Evolutionary conservation across 2,888 invertebrate genomes (phyloP).

Genomic region (Ophion ellenae): DNA sequence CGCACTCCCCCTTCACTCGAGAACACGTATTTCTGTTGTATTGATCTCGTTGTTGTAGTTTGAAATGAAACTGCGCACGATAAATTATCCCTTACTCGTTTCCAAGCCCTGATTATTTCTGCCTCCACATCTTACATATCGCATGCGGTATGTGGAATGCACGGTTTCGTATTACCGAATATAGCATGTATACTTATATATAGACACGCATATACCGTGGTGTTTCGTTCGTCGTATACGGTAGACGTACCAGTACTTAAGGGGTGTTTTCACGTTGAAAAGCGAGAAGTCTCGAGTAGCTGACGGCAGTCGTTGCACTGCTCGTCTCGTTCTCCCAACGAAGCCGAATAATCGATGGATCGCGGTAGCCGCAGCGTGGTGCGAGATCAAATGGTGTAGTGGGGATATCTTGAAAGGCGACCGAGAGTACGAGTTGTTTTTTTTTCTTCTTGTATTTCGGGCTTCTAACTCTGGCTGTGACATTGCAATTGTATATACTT

Average conservation of each 20-base stretch:
- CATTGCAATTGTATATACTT: not conserved
- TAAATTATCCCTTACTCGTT: constrained; percentile 19
- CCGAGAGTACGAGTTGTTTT: not conserved
- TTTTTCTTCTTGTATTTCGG: constrained; percentile 8
- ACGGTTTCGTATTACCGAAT: not conserved
- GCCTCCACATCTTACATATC: constrained; percentile 20
- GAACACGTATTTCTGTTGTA: not conserved
- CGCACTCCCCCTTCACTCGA: not conserved
- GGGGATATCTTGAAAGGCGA: constrained; percentile 22
- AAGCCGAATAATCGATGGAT: constrained; percentile 36
- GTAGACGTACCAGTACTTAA: not conserved
- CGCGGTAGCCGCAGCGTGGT: not conserved
- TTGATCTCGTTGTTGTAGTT: not conserved
- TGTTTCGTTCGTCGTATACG: not conserved
- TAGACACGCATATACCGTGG: not conserved
- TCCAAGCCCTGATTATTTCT: constrained; percentile 1
- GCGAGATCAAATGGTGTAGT: constrained; percentile 17
- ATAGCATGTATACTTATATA: not conserved
- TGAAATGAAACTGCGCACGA: constrained; percentile 22
- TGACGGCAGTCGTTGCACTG: not conserved
- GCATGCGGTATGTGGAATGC: not conserved
- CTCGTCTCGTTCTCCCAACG: constrained; percentile 30
- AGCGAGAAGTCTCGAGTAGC: constrained; percentile 21
- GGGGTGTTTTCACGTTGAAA: not conserved
- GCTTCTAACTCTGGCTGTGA: not conserved